These are phyloP conservation scores for Anolis carolinensis DNA, from an alignment of 2,113 vertebrate species.

Conservation along the genomic window DNA sequence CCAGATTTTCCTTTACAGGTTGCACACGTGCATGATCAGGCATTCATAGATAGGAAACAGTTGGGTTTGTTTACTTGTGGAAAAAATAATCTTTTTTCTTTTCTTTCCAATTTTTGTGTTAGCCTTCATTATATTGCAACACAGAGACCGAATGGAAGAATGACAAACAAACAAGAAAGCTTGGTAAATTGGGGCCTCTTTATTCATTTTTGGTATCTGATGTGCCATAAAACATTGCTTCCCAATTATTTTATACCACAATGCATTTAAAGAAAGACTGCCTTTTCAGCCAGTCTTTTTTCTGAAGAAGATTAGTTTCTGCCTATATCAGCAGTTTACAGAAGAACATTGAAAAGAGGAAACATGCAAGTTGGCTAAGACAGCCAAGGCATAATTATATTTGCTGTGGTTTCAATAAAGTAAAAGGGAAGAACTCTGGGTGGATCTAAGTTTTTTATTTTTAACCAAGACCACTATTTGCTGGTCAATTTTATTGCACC, in stretches of 20 bases:
- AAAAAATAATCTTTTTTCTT: constrained; percentile 20
- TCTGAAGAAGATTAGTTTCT: constrained; percentile 41
- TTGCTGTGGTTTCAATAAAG: constrained; percentile 33
- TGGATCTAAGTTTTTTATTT: constrained; percentile 25
- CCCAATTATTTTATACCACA: constrained; percentile 44
- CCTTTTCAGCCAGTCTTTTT: constrained; percentile 37
- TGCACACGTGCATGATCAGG: constrained; percentile 78
- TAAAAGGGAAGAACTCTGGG: constrained; percentile 11
- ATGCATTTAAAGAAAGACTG: constrained; percentile 52
- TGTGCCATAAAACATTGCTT: constrained; percentile 55
- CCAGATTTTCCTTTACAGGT: constrained; percentile 68
- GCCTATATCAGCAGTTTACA: constrained; percentile 54
- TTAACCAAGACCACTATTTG: constrained; percentile 26
- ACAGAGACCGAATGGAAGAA: constrained; percentile 44
- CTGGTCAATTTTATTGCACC: constrained; percentile 43
- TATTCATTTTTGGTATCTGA: constrained; percentile 56
- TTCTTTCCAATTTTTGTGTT: constrained; percentile 65
- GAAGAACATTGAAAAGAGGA: constrained; percentile 28
- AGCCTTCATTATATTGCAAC: constrained; percentile 57
- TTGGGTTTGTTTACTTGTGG: constrained; percentile 55
- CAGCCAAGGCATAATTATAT: background rate
- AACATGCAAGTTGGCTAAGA: constrained; percentile 23
- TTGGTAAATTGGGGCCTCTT: constrained; percentile 52
- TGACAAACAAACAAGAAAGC: constrained; percentile 23
- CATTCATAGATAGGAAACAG: constrained; percentile 68